A percentile compares a stretch with the other conserved stretches of the same genome.
These are phyloP conservation scores for Pollenia amentaria DNA, from an alignment of 2,888 invertebrate genomes.

Conservation along the genomic window DNA sequence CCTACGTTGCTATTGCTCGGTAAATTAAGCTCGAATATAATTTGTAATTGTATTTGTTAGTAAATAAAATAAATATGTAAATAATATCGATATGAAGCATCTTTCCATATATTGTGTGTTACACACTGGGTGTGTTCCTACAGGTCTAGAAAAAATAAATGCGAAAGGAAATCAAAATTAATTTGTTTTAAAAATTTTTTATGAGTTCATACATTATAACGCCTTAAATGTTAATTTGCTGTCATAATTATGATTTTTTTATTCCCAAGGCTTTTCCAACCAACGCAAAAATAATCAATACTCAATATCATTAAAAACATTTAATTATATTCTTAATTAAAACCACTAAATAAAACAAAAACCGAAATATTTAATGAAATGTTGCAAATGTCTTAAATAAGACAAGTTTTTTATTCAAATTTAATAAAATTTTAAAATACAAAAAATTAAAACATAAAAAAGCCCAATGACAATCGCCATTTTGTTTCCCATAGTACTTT, in stretches of 20 bases:
- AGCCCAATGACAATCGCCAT: constrained; percentile 62
- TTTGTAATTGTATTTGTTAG: too few species aligned
- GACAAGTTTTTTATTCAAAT: constrained; percentile 35
- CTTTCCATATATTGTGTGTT: too few species aligned
- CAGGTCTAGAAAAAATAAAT: too few species aligned
- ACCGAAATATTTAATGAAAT: constrained; percentile 8
- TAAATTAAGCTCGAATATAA: too few species aligned
- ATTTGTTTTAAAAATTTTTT: too few species aligned
- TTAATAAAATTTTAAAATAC: not conserved
- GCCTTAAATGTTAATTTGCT: not conserved
- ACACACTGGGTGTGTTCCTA: too few species aligned
- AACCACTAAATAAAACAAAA: not conserved
- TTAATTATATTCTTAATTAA: constrained; percentile 28
- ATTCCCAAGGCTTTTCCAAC: constrained; percentile 1
- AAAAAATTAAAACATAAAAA: not conserved
- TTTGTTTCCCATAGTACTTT: constrained; percentile 33
- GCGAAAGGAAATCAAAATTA: too few species aligned
- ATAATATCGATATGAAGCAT: too few species aligned
- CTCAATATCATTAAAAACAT: constrained; percentile 10
- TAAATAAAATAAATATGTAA: too few species aligned
- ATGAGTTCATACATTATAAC: not conserved
- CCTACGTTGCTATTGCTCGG: too few species aligned
- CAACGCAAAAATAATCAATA: constrained; percentile 38
- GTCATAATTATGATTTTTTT: not conserved
- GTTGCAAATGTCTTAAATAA: constrained; percentile 4